Evolutionary conservation across 2,888 invertebrate species (phyloP).

Genomic region (Conchocele bisecta): DNA sequence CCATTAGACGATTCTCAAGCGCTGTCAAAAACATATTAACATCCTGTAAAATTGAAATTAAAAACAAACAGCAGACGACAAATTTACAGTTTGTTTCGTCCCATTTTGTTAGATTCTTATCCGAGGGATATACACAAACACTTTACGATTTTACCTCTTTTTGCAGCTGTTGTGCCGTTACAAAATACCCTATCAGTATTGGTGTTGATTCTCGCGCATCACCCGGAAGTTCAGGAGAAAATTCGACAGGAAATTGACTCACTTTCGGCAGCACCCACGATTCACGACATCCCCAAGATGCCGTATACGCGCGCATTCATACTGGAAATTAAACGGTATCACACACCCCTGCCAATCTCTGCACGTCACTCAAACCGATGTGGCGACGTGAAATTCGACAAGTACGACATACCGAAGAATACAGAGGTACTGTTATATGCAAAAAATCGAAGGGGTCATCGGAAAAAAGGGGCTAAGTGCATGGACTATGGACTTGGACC

Average conservation of each 20-base stretch:
- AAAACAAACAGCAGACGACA: not conserved
- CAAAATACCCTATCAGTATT: constrained; percentile 60
- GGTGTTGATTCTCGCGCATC: constrained; percentile 62
- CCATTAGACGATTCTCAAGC: too few species aligned
- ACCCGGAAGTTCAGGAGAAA: constrained; percentile 65
- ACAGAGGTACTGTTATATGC: constrained; percentile 65
- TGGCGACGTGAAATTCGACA: constrained; percentile 58
- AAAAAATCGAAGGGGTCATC: too few species aligned
- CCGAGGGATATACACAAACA: not conserved
- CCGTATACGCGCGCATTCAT: constrained; percentile 70
- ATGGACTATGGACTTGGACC: too few species aligned
- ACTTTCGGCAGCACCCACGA: constrained; percentile 54
- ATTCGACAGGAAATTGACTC: constrained; percentile 66
- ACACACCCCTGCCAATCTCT: constrained; percentile 70
- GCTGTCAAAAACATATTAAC: too few species aligned
- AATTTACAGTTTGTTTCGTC: not conserved
- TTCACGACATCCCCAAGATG: constrained; percentile 52
- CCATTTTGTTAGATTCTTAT: not conserved
- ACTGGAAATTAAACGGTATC: constrained; percentile 66
- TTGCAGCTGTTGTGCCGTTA: constrained; percentile 62
- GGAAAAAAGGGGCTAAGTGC: too few species aligned
- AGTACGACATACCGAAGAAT: constrained; percentile 60
- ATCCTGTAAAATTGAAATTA: not conserved
- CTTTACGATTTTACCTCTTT: constrained; percentile 1
- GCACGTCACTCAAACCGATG: constrained; percentile 69